Evolutionary conservation across 2,797 vertebrate genomes (phyloP), one percentile per base, ranked within the genome.

Genomic region (Arvicola amphibius): DNA sequence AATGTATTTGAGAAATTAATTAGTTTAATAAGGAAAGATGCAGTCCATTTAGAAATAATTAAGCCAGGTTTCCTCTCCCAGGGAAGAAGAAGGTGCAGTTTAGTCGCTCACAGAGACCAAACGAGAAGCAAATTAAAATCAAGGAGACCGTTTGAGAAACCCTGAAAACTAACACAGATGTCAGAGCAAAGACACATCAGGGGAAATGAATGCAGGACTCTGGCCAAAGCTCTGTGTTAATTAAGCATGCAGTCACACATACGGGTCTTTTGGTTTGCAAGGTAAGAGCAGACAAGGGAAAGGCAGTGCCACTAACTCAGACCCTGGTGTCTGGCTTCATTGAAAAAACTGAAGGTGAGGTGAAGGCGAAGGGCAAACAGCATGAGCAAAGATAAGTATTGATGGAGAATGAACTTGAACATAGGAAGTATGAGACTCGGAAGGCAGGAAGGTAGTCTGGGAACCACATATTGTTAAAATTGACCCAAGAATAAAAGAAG

Each of bases 1-100:
- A 11, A 84, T 56, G 12, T 46, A 91, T 76, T 73, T 84, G 83
- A 91, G 76, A 96, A 96, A 90, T 84, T 79, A 92, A 94, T 86
- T 89, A 71, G 59, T 91, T 88, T 95, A 83, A 84, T 51, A 92
- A 92, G 78, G 91, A 84, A 97, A 97, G 91, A 63, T 96, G 32
- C 29, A 88, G 74, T 94, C 67, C 63, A 76, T 79, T 88, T 86
- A 27, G 51, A 93, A 94, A 94, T 92, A 84, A 96, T 96, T 92
- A 92, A 94, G 81, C 67, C 71, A 95, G 12, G 5, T 77, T 48
- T 37, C 32, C 34, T 87, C 61, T 96, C 92, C 61, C 23, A 94
- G 19, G 88, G 59, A 88, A 85, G 83, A 88, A 9, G n/a, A 91
- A 92, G 93, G 65, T 8, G 56, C 19, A 77, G 43, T 90, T 86